A percentile compares a stretch with the other conserved stretches of the same genome.
Conservation (phyloP, 53 echinoderm and acorn worm species). For the Apostichopus leukothele region DNA sequence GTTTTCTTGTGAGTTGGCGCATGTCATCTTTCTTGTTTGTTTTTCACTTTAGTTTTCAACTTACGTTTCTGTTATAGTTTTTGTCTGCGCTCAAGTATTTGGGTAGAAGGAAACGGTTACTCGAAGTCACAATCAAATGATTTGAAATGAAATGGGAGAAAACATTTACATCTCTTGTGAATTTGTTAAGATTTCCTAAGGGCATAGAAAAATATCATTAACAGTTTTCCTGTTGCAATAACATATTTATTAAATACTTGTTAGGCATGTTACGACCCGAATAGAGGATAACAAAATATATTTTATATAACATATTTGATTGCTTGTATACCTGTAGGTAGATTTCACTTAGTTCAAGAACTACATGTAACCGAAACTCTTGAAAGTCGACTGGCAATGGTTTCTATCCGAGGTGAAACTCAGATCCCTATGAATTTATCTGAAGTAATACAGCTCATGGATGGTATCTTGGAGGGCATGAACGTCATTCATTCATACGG, state of each 20-base stretch:
- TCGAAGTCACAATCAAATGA: too few relatives aligned
- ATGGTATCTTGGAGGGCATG: not conserved
- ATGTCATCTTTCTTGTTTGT: too few relatives aligned
- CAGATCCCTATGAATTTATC: not conserved
- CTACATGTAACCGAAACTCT: not conserved
- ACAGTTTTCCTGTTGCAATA: not conserved
- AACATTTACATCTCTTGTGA: too few relatives aligned
- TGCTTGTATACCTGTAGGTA: not conserved
- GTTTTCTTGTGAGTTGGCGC: too few relatives aligned
- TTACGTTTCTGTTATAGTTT: too few relatives aligned
- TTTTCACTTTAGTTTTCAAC: too few relatives aligned
- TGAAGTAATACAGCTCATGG: not conserved
- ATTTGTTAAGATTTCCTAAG: not conserved
- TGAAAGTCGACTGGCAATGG: not conserved
- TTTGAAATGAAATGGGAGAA: too few relatives aligned
- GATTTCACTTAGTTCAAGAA: slow-evolving; percentile 3
- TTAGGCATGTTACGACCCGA: not conserved
- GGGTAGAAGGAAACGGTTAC: too few relatives aligned
- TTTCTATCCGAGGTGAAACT: not conserved
- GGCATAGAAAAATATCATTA: not conserved
- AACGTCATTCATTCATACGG: not conserved
- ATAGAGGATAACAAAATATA: not conserved
- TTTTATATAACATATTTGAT: not conserved
- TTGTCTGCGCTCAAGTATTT: too few relatives aligned
- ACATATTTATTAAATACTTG: not conserved